A percentile compares a stretch with the other conserved stretches of the same genome.
Evolutionary conservation across 2,797 vertebrate species (phyloP).

Genomic region (Takifugu rubripes): DNA sequence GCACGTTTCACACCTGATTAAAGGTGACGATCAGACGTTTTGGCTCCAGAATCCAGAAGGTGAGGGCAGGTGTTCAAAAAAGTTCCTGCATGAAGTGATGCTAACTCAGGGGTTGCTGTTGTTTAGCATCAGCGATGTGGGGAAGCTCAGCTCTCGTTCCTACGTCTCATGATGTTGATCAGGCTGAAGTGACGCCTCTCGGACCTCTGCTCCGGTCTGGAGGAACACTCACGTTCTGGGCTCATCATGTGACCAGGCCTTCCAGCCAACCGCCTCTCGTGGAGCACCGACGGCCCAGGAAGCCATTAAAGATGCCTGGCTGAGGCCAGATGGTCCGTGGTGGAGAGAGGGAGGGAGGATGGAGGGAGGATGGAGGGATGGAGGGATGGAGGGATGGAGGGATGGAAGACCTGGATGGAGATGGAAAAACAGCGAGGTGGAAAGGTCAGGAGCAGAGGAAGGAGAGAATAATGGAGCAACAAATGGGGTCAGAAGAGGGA

Average conservation of each 20-base stretch:
- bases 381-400: conserved; percentile 6
- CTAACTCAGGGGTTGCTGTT: too few species aligned
- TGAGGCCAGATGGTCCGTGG: conserved; percentile 74
- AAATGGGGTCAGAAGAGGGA: conserved; percentile 5
- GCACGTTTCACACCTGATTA: too few species aligned
- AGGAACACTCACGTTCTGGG: too few species aligned
- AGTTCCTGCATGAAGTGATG: too few species aligned
- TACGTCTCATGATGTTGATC: too few species aligned
- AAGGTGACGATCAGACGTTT: too few species aligned
- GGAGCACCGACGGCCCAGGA: conserved; percentile 54
- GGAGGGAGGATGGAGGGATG: conserved; percentile 4
- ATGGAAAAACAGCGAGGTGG: conserved; percentile 1
- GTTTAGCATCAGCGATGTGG: too few species aligned
- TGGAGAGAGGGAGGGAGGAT: conserved; percentile 32
- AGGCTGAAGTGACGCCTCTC: too few species aligned
- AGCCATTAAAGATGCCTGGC: conserved; percentile 74
- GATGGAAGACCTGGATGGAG: conserved; percentile 13
- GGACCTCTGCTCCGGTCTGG: too few species aligned
- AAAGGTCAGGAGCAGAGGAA: conserved; percentile 4
- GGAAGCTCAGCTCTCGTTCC: too few species aligned
- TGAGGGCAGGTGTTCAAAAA: too few species aligned
- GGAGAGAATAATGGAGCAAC: conserved; percentile 11
- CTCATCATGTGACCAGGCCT: background rate
- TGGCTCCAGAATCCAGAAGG: too few species aligned
- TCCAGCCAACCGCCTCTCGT: conserved; percentile 21